Percentiles rank a stretch among this genome's conserved stretches.
These are phyloP conservation scores for Chloroclystis v-ata DNA, from an alignment of 2,888 invertebrate genomes.

Conservation along the genomic window DNA sequence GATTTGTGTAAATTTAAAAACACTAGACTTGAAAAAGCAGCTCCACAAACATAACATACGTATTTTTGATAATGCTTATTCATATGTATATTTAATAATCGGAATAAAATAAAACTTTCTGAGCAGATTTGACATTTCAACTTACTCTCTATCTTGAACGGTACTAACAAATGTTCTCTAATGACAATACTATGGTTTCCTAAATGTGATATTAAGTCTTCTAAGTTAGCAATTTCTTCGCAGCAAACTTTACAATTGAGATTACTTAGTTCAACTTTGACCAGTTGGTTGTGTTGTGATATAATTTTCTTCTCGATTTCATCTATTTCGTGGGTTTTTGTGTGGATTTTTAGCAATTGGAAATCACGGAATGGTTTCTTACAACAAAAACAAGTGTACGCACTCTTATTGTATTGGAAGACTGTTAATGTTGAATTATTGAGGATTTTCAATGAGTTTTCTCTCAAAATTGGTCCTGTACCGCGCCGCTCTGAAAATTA, in stretches of 20 bases:
- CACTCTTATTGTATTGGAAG: conserved; percentile 65
- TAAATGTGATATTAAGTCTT: conserved; percentile 39
- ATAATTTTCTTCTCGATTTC: conserved; percentile 59
- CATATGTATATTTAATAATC: conserved; percentile 43
- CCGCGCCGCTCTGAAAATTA: conserved; percentile 43
- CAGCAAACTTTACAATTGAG: conserved; percentile 55
- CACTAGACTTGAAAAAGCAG: conserved; percentile 53
- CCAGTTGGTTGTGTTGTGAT: conserved; percentile 51
- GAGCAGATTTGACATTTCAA: conserved; percentile 39
- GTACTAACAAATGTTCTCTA: conserved; percentile 39
- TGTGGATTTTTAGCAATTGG: conserved; percentile 46
- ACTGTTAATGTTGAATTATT: conserved; percentile 57
- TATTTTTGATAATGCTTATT: conserved; percentile 31
- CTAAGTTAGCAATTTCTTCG: conserved; percentile 31
- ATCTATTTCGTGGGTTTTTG: conserved; percentile 42
- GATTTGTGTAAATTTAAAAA: conserved; percentile 46
- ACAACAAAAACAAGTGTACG: conserved; percentile 63
- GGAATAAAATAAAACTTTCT: conserved; percentile 36
- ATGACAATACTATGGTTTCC: conserved; percentile 36
- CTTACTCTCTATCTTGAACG: conserved; percentile 38
- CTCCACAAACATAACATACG: conserved; percentile 46
- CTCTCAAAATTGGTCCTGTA: conserved; percentile 46
- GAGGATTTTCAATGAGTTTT: conserved; percentile 74
- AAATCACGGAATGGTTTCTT: conserved; percentile 57
- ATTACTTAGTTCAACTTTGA: conserved; percentile 60